These are phyloP conservation scores for Rattus rattus DNA, from an alignment of 2,113 vertebrate species.

Conservation along the genomic window DNA sequence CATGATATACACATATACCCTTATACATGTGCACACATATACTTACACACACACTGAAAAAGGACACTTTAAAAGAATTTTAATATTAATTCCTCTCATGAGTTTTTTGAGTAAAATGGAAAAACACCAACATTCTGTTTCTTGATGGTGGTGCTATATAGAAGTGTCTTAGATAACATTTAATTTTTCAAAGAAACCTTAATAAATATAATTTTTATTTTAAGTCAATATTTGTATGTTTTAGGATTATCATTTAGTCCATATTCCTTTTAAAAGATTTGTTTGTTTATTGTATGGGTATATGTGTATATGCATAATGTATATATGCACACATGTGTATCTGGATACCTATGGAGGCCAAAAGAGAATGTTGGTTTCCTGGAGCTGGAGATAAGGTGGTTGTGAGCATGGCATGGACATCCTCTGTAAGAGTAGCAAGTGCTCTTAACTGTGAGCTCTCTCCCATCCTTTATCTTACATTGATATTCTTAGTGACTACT, in stretches of 20 bases:
- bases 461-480: not conserved
- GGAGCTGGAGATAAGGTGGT: not conserved
- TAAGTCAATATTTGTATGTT: not conserved
- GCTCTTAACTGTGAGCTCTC: not conserved
- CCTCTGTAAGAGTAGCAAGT: not conserved
- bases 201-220: not conserved
- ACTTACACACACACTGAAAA: not conserved
- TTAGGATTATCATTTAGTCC: not conserved
- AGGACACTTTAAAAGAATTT: not conserved
- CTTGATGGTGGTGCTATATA: not conserved
- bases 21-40: not conserved
- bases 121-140: not conserved
- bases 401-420: not conserved
- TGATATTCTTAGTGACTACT: not conserved
- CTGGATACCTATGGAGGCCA: too few species aligned
- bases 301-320: too few species aligned
- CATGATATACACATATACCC: not conserved
- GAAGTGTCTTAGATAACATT: not conserved
- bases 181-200: constrained; percentile 28
- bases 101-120: constrained; percentile 22
- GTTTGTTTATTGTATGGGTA: not conserved
- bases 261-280: not conserved
- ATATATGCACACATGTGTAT: not conserved
- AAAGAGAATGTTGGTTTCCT: not conserved
- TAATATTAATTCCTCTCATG: not conserved